Conservation (phyloP, 2,797 vertebrate genomes). For the Lacerta agilis region DNA sequence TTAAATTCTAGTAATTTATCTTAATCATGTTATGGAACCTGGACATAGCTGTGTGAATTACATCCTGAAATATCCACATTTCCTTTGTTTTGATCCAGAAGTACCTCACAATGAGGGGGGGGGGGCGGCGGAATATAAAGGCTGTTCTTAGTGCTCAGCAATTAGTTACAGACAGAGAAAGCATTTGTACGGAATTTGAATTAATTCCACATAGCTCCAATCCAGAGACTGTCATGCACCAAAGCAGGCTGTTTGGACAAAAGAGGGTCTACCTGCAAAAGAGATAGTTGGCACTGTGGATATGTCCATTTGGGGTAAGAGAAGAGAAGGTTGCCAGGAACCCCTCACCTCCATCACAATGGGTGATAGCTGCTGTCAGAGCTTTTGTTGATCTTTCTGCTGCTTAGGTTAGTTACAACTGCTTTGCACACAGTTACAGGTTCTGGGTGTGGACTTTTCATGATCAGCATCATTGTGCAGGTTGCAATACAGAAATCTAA, state of each 20-base stretch:
- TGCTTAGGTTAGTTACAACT: background rate
- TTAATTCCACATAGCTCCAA: background rate
- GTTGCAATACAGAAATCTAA: background rate
- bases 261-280: no score
- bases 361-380: background rate
- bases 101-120: background rate
- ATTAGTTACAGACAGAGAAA: background rate
- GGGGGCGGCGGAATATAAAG: background rate
- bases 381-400: background rate
- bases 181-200: background rate
- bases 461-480: background rate
- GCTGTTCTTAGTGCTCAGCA: background rate
- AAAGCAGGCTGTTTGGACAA: background rate
- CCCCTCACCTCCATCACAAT: background rate
- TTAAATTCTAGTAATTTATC: conserved; percentile 17
- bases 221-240: background rate
- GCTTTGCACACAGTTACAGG: background rate
- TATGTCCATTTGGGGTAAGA: background rate
- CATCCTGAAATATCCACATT: background rate
- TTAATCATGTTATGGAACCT: background rate
- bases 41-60: background rate
- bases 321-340: background rate
- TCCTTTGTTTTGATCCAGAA: conserved; percentile 1
- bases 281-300: background rate
- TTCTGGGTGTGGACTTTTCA: background rate